Percentiles rank a stretch among this genome's conserved stretches.
phyloP scores from a whole-genome alignment of 2,888 invertebrate genomes.

The Athalia circularis region DNA sequence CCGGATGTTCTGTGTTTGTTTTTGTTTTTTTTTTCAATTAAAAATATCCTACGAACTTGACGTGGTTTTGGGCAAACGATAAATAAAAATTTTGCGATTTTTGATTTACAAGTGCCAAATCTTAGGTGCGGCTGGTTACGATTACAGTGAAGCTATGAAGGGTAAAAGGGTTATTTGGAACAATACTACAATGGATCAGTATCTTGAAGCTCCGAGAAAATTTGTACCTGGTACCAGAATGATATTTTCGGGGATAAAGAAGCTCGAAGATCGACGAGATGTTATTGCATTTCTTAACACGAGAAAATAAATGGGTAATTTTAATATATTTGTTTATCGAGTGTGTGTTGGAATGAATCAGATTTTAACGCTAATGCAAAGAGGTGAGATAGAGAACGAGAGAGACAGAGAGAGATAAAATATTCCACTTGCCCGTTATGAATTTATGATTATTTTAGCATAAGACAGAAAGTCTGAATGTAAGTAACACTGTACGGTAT shows the following conservation, averaged over 20 bases:
- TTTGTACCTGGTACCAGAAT: constrained; percentile 86
- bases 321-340: not conserved
- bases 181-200: constrained; percentile 79
- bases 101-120: not conserved
- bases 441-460: no score
- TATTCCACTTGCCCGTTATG: no score
- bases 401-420: no score
- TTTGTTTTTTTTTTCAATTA: no score
- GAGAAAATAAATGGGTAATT: constrained; percentile 54
- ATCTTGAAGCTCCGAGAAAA: constrained; percentile 83
- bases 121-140: constrained; percentile 74
- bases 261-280: constrained; percentile 80
- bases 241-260: constrained; percentile 84
- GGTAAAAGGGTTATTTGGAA: constrained; percentile 81
- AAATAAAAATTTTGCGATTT: not conserved
- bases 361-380: not conserved
- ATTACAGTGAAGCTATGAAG: constrained; percentile 81
- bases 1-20: no score
- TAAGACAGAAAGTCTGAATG: not conserved
- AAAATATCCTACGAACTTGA: no score
- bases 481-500: no score
- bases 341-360: not conserved
- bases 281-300: constrained; percentile 80
- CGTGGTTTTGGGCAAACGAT: no score
- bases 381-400: no score